Evolutionary conservation across 2,888 invertebrate species (phyloP), one percentile per base, ranked within the genome.

Genomic region (Anoncus sp.): DNA sequence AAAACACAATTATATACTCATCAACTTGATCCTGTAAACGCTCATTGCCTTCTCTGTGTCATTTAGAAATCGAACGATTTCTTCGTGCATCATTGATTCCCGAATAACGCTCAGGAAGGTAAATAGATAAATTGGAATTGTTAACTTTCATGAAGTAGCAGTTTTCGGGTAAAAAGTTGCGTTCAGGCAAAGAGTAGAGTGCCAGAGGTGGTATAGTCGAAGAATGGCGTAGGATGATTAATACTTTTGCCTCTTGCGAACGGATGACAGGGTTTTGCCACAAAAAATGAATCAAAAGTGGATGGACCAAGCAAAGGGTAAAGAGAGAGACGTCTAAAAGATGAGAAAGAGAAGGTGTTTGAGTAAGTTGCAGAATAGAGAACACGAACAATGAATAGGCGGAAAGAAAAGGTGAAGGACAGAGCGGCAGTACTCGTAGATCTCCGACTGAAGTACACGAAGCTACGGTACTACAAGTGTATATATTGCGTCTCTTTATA

Each of bases 281-380:
- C n/a, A 27, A 43, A 10, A 67, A 86, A 85, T 78, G 79, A 85
- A 85, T 84, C 79, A 85, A 84, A 85, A 79, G 73, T 80, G 76
- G 69, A 72, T 55, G 74, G 75, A 70, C 77, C 79, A 71, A 69
- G 70, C 76, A 75, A 67, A 71, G 77, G 79, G n/a, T n/a, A 62
- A 75, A 53, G 62, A 70, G 57, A 77, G 65, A 65, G 66, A 43
- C 27, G 67, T 74, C 79, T 79, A 75, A 81, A 84, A 80, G 63
- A 83, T 62, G 75, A 67, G 76, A 82, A 75, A 81, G 79, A 81
- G 81, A 84, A 80, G 81, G 74, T 75, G 82, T 84, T 83, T 80
- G 65, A 57, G 80, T 82, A 82, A 82, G 81, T 80, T 81, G 69
- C 14, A 59, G 69, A 51, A 40, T 60, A 57, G 40, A 51, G 60